Base-by-base conservation (phyloP, 2,888 invertebrate genomes). In the Petrolisthes manimaculis region DNA sequence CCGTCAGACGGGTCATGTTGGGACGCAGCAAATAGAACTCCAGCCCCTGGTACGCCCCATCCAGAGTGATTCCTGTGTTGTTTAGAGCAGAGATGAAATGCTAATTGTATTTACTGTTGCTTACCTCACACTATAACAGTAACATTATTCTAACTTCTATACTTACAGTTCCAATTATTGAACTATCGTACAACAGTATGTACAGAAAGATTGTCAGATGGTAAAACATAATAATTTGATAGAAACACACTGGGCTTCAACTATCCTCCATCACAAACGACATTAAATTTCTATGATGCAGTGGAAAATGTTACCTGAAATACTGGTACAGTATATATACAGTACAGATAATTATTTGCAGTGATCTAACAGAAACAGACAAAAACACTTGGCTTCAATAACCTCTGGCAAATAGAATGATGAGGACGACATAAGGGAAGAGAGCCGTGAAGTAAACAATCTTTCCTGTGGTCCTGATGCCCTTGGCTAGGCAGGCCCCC, bases 401-500 rank as follows among this genome's bases (percentile, higher is more conserved):
- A 90, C 91, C 96, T 3, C 97, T 95, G 90, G 96, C 94, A 92
- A 97, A 95, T 84, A 97, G 93, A 92, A 96, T 95, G 37, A 96
- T 95, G 92, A 96, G 93, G 24, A 96, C 96, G 82, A 96, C 95
- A 92, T 96, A 96, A 6, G 96, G 96, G 92, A 96, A 96, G n/a
- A 96, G 93, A 24, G 96, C 96, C 54, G 96, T 96, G 92, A 96
- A 96, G 92, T 96, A 96, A 24, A 96, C 96, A 86, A 93, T 95
- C 94, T 96, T 96, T 92, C 96, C 96, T 37, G 96, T 96, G 89
- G 96, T 96, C 93, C 96, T 96, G 14, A 96, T 96, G 56, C 96
- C 96, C 93, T 96, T 96, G 93, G 96, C 96, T 75, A 96, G 94
- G 92, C 96, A 96, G 78, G 96, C 94, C 92, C 96, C 96, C 51